Percentiles rank a stretch among this genome's conserved stretches.
phyloP scores from a whole-genome alignment of 2,113 vertebrate species.

The Stictonetta naevosa region DNA sequence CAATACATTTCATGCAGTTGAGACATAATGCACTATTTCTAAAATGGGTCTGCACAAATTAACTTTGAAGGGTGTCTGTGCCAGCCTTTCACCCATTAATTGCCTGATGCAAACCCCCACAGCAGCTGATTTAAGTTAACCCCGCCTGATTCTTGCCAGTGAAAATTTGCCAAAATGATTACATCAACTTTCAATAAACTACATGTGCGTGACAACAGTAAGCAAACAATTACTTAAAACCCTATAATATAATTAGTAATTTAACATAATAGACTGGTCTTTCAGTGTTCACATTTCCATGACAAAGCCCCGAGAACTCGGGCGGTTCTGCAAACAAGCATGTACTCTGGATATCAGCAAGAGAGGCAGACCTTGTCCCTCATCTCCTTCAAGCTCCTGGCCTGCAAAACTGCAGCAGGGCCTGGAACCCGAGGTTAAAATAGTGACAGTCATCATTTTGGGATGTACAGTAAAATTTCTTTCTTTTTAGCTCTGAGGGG shows the following conservation, averaged over 20 bases:
- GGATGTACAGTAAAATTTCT: not conserved
- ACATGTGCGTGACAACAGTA: slow-evolving; percentile 43
- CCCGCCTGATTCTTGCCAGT: not conserved
- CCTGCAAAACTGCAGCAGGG: not conserved
- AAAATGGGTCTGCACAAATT: slow-evolving; percentile 28
- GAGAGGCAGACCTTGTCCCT: not conserved
- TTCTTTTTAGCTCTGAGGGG: not conserved
- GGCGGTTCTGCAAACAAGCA: slow-evolving; percentile 8
- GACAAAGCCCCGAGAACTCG: slow-evolving; percentile 38
- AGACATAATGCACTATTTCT: not conserved
- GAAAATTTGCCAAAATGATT: slow-evolving; percentile 62
- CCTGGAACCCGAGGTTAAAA: not conserved
- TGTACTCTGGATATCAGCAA: not conserved
- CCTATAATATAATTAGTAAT: slow-evolving; percentile 41
- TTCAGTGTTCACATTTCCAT: slow-evolving; percentile 48
- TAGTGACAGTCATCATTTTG: not conserved
- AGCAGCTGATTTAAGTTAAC: slow-evolving; percentile 39
- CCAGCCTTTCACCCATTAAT: slow-evolving; percentile 36
- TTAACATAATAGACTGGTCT: slow-evolving; percentile 52
- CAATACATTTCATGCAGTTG: slow-evolving; percentile 24
- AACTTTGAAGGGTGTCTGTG: slow-evolving; percentile 12
- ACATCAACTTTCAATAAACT: slow-evolving; percentile 54
- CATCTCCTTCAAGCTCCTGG: not conserved
- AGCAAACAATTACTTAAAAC: slow-evolving; percentile 66
- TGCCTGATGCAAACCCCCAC: not conserved